Evolutionary conservation across 2,113 vertebrate genomes (phyloP).

Genomic region (Corythaeola cristata): DNA sequence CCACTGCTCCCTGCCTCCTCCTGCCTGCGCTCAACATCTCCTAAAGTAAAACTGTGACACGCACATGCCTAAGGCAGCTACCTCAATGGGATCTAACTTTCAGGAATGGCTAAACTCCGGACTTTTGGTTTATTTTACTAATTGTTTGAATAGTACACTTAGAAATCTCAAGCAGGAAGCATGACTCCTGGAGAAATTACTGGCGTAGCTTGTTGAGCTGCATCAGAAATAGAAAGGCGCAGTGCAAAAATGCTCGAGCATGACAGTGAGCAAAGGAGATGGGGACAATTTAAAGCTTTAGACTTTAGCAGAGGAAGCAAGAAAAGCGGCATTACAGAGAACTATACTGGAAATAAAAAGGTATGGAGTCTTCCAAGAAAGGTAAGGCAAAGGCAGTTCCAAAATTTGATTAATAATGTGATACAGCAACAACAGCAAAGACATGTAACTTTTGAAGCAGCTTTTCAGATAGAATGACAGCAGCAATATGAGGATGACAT

Average conservation of each 20-base stretch:
- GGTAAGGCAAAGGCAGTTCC: not conserved
- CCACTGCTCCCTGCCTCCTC: not conserved
- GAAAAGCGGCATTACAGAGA: not conserved
- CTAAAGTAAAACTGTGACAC: not conserved
- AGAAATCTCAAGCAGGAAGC: not conserved
- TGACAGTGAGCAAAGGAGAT: not conserved
- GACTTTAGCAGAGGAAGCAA: not conserved
- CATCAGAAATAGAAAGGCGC: not conserved
- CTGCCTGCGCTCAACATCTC: fast-evolving
- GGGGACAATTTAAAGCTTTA: not conserved
- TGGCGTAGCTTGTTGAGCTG: not conserved
- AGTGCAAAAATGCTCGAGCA: not conserved
- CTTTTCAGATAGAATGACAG: not conserved
- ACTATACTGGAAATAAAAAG: not conserved
- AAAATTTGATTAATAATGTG: not conserved
- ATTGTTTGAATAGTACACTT: not conserved
- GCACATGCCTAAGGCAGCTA: not conserved
- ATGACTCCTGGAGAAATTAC: not conserved
- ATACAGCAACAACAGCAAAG: not conserved
- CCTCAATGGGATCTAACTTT: not conserved
- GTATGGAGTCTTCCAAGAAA: not conserved
- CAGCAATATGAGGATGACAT: fast-evolving
- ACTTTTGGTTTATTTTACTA: not conserved
- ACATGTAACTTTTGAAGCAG: not conserved
- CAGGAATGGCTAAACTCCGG: not conserved